Base-by-base conservation (phyloP, 1,140 invertebrate genomes). In the Sogatella furcifera region DNA sequence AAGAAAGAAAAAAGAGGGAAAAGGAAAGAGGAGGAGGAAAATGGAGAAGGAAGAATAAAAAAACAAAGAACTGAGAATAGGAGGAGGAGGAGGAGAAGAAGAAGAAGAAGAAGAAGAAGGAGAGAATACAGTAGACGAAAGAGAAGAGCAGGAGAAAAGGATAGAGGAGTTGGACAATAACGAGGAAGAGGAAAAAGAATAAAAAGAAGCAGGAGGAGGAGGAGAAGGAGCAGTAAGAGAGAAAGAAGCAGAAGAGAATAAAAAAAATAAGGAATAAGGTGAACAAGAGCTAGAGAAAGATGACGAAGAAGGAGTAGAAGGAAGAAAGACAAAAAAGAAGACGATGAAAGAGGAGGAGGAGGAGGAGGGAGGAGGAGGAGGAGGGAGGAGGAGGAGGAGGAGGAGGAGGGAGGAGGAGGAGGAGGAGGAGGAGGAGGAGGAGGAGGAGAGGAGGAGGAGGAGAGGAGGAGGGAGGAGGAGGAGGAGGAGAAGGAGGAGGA, bases 201-300 rank as follows among this genome's bases (percentile, higher is more conserved):
- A n/a, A n/a, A n/a, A 59, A 34, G 52, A 46, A n/a, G 38, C 17
- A 52, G 31, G 42, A 28, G 57, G 31, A 31, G 31, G 42, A 59
- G 31, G 52, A 31, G 6, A 34, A n/a, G 9, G 24, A 24, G 1
- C 4, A 15, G n/a, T 1, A 41, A 13, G 15, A 31, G 54, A 56
- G 22, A 15, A 34, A 38, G 17, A n/a, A 42, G 42, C 10, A 28
- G 22, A 9, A 44, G 24, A 11, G 21, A 3, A 14, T 31, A 21
- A 17, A n/a, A 14, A 2, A 52, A 15, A 5, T 46, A 8, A 1
- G 41, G 44, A 19, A 41, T 9, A 5, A 52, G 31, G 43, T 11
- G 15, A n/a, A n/a, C n/a, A n/a, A n/a, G n/a, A n/a, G n/a, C n/a
- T n/a, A n/a, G 8, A 46, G 24, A 31, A 41, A 19, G 24, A 17